Base-by-base conservation (phyloP, 2,888 invertebrate species). In the Ophonus ardosiacus region DNA sequence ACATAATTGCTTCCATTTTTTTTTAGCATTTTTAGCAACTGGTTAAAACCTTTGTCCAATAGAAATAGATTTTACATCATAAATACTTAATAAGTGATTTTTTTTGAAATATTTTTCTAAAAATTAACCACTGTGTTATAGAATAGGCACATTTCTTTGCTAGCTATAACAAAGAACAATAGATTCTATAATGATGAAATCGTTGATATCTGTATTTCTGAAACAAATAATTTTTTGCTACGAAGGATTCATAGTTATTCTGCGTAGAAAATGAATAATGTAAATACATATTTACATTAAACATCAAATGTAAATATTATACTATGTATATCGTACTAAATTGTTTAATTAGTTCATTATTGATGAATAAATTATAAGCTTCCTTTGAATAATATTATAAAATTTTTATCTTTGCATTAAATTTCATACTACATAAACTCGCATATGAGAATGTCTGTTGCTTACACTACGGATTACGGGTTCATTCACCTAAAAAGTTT, bases 401-500 rank as follows among this genome's bases (percentile, higher is more conserved):
- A 31, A 31, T 31, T 31, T 31, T 31, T 31, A 51, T 51, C 3
- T 51, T 10, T 51, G 43, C 43, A 51, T 51, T 51, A 51, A 51
- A 51, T 51, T 51, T 51, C 43, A 51, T 51, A 51, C 43, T 51
- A 51, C 43, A 51, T 51, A 63, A 18, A 63, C 13, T 63, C 24
- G 4, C 13, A 38, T 68, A 4, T n/a, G n/a, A 38, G 68, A n/a
- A 31, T 63, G 6, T 10, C 5, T 15, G n/a, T 40, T 65, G 5
- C 31, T 68, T 38, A n/a, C n/a, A n/a, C n/a, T n/a, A n/a, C n/a
- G n/a, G n/a, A n/a, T n/a, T n/a, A 7, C 31, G n/a, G 6, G 68
- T 6, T 68, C 31, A 13, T 68, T 68, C 3, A 68, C 38, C 31
- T n/a, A 15, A 38, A 51, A 56, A n/a, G 84, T 84, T 84, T 84